phyloP scores from a whole-genome alignment of 2,113 vertebrate species.

The Henicopernis longicauda region DNA sequence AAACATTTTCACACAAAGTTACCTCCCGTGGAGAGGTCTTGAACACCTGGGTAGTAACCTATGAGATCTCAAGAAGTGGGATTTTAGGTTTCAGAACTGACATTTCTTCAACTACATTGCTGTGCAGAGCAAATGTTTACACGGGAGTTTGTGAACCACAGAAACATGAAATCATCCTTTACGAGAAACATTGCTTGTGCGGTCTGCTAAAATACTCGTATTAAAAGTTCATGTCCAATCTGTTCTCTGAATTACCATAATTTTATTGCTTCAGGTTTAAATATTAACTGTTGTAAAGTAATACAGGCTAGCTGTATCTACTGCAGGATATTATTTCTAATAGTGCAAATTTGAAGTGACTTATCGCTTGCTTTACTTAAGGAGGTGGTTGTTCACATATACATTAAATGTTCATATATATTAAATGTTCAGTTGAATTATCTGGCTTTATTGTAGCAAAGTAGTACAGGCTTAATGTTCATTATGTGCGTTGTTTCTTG shows the following conservation, averaged over 20 bases:
- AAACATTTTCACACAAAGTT: background rate
- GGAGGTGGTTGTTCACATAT: background rate
- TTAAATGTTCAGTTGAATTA: background rate
- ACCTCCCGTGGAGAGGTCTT: rapidly evolving
- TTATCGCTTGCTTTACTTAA: background rate
- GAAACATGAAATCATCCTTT: background rate
- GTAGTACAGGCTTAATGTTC: background rate
- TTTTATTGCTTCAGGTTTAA: background rate
- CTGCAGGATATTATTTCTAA: background rate
- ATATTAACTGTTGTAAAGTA: background rate
- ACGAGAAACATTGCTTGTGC: background rate
- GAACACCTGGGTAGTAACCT: background rate
- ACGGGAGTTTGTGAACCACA: rapidly evolving
- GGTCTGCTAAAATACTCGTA: background rate
- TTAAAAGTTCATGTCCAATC: background rate
- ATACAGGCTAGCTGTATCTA: background rate
- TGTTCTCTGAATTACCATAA: background rate
- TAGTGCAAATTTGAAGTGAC: background rate
- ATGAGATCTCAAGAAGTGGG: background rate
- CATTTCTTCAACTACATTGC: background rate
- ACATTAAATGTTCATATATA: background rate
- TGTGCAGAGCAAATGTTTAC: background rate
- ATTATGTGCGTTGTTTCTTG: background rate
- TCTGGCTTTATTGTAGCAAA: background rate
- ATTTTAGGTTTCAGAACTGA: background rate